Evolutionary conservation across 2,113 vertebrate species (phyloP), one percentile per base, ranked within the genome.

Genomic region (Eonycteris spelaea): DNA sequence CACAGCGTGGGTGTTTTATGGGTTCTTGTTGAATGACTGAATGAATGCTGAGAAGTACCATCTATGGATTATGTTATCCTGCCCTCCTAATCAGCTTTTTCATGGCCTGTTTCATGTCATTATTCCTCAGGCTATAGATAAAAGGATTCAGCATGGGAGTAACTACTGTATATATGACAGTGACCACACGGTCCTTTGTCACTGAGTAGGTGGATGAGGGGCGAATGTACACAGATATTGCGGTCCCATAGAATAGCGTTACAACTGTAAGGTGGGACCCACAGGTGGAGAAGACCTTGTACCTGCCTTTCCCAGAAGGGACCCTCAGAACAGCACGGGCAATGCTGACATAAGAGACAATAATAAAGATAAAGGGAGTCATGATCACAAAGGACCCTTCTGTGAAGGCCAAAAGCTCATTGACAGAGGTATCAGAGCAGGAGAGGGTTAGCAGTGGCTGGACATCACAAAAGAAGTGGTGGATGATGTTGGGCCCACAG

Each of bases 401-500:
- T 35, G 96, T 71, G 63, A 95, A 92, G 19, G 73, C 94, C 70
- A 83, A 26, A 45, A 95, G 43, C 35, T 97, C 90, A 48, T 73
- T 80, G 48, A 95, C 2, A 6, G 80, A 92, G 10, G 82, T 96
- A 57, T 94, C 80, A 35, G 97, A 95, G 71, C 97, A 97, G 55
- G 97, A 96, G 77, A 96, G 96, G 0, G 1, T 90, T 51, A 96
- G 51, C 55, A 97, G 45, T 14, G 96, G 82, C 2, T 97, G 95
- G 26, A 96, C 80, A 2, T 98, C 96, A 94, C 97, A 98, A 12
- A 98, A 97, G 78, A 97, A 98, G 55, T 97, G 98, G 38, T 95
- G 95, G 53, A 98, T 98, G 15, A 71, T 0, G 3, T 93, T 95
- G 61, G 93, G 78, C 1, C 95, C 97, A 96, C 98, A 98, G 90